Base-by-base conservation (phyloP, 2,888 invertebrate genomes). In the Falcaria lacertinaria region DNA sequence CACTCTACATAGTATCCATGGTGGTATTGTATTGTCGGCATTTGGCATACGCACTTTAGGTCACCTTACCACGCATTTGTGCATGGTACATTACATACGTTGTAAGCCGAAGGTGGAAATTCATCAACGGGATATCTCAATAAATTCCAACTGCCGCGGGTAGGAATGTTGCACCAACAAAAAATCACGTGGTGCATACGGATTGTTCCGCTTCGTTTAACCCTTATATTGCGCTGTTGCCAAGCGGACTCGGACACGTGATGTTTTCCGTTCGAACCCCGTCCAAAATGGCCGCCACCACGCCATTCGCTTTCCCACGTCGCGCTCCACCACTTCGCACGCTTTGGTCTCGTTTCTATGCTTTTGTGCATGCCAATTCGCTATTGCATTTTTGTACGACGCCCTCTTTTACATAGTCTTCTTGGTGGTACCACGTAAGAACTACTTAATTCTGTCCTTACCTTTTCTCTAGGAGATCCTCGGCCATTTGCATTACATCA, bases 251-350 rank as follows among this genome's bases (percentile, higher is more conserved):
- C 75, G 69, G 74, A 76, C 83, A 80, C 79, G 84, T 82, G 81
- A 85, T 78, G 77, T 78, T 80, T 80, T 80, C 71, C 71, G 80
- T 82, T 73, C 77, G 60, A 75, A 70, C 74, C 71, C 64, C 69
- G 69, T 73, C 66, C 84, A 88, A 87, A 75, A 88, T 88, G 88
- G 88, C 87, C 69, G 78, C 75, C 61, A 74, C 65, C 68, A 54
- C 69, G 76, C 82, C 80, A 83, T 86, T 86, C 87, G 87, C 87
- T 87, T 89, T 88, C 87, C 87, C 87, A 88, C 85, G 86, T 87
- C 76, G 78, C 72, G 69, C 73, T 65, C 71, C 73, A 69, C 66
- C 70, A 73, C 72, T 76, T 71, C 61, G 77, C 75, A 75, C 73
- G 75, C 72, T 75, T 77, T 69, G 71, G 74, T 75, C 74, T 81